Percentiles rank a stretch among this genome's conserved stretches.
Conservation (phyloP, 2,113 vertebrate genomes). For the Archocentrus centrarchus region DNA sequence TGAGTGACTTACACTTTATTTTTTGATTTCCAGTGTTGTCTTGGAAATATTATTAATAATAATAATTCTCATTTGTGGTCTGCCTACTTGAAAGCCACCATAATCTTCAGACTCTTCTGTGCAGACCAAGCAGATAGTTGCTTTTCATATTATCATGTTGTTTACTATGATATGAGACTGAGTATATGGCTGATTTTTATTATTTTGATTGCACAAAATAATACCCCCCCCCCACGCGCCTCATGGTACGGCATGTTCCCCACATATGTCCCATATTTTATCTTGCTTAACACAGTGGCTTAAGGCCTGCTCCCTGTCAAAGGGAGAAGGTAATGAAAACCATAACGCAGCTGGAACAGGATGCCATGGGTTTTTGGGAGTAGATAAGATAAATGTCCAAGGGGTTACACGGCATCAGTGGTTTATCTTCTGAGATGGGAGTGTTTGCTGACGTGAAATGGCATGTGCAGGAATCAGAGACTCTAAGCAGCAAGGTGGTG, state of each 20-base stretch:
- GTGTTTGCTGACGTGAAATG: slow-evolving; percentile 10
- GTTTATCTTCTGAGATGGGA: slow-evolving; percentile 32
- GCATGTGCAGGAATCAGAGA: slow-evolving; percentile 7
- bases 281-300: slow-evolving; percentile 42
- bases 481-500: background rate
- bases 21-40: background rate
- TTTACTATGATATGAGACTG: background rate
- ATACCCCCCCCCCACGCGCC: slow-evolving; percentile 5
- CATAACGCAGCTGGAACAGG: slow-evolving; percentile 29
- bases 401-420: slow-evolving; percentile 35
- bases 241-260: slow-evolving; percentile 45
- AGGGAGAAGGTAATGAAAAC: slow-evolving; percentile 57
- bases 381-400: slow-evolving; percentile 45
- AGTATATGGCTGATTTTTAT: background rate
- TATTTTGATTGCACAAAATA: background rate
- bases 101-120: background rate
- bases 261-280: slow-evolving; percentile 50
- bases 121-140: background rate
- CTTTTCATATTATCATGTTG: background rate
- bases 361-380: slow-evolving; percentile 27
- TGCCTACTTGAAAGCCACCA: background rate
- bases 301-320: slow-evolving; percentile 50
- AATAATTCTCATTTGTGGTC: background rate
- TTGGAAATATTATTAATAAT: background rate
- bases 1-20: background rate